Base-by-base conservation (phyloP, 2,888 invertebrate species). In the Vannuccia rotundouncinata region DNA sequence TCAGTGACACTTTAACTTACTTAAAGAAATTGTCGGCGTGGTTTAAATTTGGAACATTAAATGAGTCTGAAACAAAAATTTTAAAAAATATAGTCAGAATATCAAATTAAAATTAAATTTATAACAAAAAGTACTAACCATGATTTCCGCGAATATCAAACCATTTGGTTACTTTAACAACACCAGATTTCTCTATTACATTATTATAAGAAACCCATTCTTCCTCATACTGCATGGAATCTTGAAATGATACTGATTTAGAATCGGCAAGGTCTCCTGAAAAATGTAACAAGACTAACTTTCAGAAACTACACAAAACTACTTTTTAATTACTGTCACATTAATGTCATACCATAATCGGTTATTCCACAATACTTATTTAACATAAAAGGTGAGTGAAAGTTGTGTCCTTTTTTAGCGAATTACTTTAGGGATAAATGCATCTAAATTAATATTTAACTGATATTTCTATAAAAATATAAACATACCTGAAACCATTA, bases 21-120 rank as follows among this genome's bases (percentile, higher is more conserved):
- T 59, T 74, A 29, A 74, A 78, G 27, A 77, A 79, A 45, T 80
- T 80, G 0, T 79, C 28, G 0, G 27, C 28, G 27, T 79, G 75
- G 28, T 80, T 29, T 45, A 76, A 29, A 79, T 80, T 45, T 1
- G 75, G 80, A 22, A 80, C 80, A 78, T 78, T 79, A 74, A 79
- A 79, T 29, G 74, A 25, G 27, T 79, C 79, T 79, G 31, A 13
- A 79, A 78, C 13, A 28, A 27, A 2, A 27, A 75, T 27, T n/a
- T 27, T 13, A 13, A 30, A 75, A 75, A 13, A 2, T 10, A 59
- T 59, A 59, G 10, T 59, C n/a, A 10, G 13, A 75, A 75, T 17
- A 27, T 25, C 2, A 10, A 75, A 17, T 75, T 30, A 10, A 17
- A 75, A 75, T 30, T 25, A 30, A 31, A 5, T 17, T 66, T 66